Base-by-base conservation (phyloP, 1,140 invertebrate species). In the Stenopsyche tienmushanensis region DNA sequence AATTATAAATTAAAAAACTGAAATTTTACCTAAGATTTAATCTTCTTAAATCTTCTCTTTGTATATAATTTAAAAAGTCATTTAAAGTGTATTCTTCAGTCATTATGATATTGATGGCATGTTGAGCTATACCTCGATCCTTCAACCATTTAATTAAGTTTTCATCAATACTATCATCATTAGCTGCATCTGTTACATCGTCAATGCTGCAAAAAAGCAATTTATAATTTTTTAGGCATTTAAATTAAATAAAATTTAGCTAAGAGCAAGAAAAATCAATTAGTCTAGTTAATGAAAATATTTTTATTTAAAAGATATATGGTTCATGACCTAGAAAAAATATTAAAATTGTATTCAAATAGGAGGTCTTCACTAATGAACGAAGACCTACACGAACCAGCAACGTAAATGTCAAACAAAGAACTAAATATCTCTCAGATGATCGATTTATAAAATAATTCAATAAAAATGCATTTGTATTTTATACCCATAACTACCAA, bases 21-120 rank as follows among this genome's bases (percentile, higher is more conserved):
- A n/a, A n/a, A n/a, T n/a, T n/a, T n/a, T 49, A 69, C 68, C 60
- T 77, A 9, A 81, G 68, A 10, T 75, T 70, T 15, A 81, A 67
- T 60, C 74, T 75, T 0, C 74, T 67, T 20, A 81, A 68, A 53
- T 81, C 79, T 13, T 78, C 77, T 20, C 78, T 72, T 44, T 78
- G 76, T 3, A 77, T 74, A 45, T 80, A 75, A 47, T 69, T 67
- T 21, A 80, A 44, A 21, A 80, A 53, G 39, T 81, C 78, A 0
- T 71, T 17, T 1, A 80, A 67, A 1, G 72, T 70, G 55, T 75
- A 81, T 21, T 73, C 72, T 29, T 80, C 73, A 1, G 24, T 24
- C 0, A 70, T 69, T 8, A 81, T 69, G 8, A 71, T 73, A 5
- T 67, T 52, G 13, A 70, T 63, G 15, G 64, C 58, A 18, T 65